phyloP scores from a whole-genome alignment of 2,888 invertebrate species.

The Hemaris fuciformis region DNA sequence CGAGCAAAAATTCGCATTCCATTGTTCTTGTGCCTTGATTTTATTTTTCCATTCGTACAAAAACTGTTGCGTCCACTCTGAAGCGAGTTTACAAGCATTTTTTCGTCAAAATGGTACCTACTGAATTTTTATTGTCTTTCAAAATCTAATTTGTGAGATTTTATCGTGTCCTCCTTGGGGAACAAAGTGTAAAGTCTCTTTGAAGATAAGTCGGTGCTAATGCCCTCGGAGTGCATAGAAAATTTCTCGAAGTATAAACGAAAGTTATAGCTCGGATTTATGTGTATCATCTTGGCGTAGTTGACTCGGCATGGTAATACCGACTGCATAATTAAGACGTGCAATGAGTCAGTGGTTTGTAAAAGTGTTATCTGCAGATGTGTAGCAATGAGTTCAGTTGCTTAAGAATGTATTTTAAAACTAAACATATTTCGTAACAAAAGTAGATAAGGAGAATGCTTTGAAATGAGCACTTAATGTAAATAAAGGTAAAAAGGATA shows the following conservation, averaged over 20 bases:
- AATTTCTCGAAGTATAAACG: background rate
- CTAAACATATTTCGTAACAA: background rate
- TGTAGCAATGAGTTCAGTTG: background rate
- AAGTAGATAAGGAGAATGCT: background rate
- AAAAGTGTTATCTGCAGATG: background rate
- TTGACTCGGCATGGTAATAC: constrained; percentile 1
- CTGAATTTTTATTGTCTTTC: constrained; percentile 31
- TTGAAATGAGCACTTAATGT: too few species aligned
- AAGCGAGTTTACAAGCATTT: constrained; percentile 23
- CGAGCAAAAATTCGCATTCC: constrained; percentile 22
- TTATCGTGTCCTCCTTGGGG: constrained; percentile 19
- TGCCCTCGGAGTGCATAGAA: background rate
- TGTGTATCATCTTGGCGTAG: background rate
- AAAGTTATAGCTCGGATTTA: background rate
- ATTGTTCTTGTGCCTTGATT: constrained; percentile 35
- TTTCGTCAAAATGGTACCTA: constrained; percentile 26
- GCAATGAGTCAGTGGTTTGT: background rate
- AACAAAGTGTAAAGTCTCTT: background rate
- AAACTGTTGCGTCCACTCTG: constrained; percentile 35
- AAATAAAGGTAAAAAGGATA: too few species aligned
- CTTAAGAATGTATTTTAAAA: background rate
- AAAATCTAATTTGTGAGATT: constrained; percentile 34
- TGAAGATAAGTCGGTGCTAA: background rate
- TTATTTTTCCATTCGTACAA: constrained; percentile 28
- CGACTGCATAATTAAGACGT: constrained; percentile 6